Conservation (phyloP, 2,113 vertebrate genomes). For the Cebus imitator region DNA sequence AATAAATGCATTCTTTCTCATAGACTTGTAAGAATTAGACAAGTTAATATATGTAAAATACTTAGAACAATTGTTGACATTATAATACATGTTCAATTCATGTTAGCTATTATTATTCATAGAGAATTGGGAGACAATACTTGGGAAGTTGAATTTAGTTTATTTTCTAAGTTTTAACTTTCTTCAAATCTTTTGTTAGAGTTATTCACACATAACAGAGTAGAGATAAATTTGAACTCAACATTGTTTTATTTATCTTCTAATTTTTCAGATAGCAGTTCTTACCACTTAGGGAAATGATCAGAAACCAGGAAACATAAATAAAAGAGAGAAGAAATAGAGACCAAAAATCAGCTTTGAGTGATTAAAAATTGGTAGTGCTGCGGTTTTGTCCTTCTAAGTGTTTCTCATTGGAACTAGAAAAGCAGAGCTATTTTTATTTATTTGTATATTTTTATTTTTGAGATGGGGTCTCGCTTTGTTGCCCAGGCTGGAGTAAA, state of each 20-base stretch:
- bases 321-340: background rate
- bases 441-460: background rate
- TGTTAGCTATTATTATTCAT: background rate
- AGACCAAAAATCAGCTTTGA: constrained; percentile 20
- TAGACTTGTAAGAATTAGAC: background rate
- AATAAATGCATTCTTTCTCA: background rate
- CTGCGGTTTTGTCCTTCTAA: background rate
- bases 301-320: background rate
- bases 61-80: background rate
- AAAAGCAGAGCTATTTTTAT: background rate
- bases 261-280: background rate
- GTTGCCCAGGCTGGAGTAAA: background rate
- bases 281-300: background rate
- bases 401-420: background rate
- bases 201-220: background rate
- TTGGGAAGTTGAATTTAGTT: background rate
- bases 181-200: constrained; percentile 26
- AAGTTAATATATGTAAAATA: background rate
- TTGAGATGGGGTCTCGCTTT: background rate
- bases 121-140: background rate
- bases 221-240: background rate
- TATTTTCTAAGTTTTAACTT: constrained; percentile 16
- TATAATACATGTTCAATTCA: background rate
- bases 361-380: background rate
- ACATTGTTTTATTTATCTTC: constrained; percentile 8